These are phyloP conservation scores for Alexandromys fortis DNA, from an alignment of 2,113 vertebrate genomes.

Conservation along the genomic window DNA sequence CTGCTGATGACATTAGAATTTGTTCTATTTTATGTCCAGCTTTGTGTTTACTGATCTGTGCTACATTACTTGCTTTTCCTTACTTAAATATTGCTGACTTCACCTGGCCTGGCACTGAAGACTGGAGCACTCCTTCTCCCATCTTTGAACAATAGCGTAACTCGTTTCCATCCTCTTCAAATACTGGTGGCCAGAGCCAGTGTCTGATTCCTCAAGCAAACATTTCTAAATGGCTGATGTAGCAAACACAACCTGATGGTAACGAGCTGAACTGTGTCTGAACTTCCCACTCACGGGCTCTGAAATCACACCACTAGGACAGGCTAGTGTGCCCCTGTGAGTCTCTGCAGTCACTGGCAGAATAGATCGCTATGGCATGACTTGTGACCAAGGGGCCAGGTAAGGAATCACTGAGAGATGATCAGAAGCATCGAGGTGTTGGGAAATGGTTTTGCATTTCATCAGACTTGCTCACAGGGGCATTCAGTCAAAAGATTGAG, in stretches of 20 bases:
- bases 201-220: neutral
- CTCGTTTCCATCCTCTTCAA: neutral
- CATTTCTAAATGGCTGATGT: neutral
- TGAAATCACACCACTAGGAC: neutral
- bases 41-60: neutral
- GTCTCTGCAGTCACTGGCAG: neutral
- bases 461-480: neutral
- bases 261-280: neutral
- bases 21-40: neutral
- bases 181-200: neutral
- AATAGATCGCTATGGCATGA: neutral
- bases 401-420: neutral
- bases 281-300: neutral
- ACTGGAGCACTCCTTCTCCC: neutral
- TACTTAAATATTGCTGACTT: neutral
- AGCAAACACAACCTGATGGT: neutral
- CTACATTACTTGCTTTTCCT: neutral
- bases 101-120: neutral
- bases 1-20: neutral
- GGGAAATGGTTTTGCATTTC: neutral
- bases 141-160: conserved; percentile 17
- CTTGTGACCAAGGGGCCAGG: neutral
- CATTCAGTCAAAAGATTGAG: neutral
- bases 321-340: neutral
- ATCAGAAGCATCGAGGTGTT: neutral